Evolutionary conservation across 2,888 invertebrate species (phyloP), one percentile per base, ranked within the genome.

Genomic region (Epinotia demarniana): DNA sequence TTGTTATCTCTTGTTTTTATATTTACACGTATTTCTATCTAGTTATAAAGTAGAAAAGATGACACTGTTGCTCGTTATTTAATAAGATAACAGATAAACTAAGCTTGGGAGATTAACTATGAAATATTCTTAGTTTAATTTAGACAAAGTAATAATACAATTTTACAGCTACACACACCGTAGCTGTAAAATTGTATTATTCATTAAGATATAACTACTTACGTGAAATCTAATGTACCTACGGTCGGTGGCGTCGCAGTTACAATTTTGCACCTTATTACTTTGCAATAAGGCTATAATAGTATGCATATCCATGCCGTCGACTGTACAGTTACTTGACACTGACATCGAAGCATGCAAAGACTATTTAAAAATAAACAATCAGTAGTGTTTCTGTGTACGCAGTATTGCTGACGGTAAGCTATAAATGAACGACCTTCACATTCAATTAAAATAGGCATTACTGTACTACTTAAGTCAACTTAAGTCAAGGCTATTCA

Each of bases 361-460:
- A 55, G 19, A 67, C 57, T 39, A 58, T 39, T 39, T 19, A 9
- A 27, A 58, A 58, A 68, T 43, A 68, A 39, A 68, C 43, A 68
- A 57, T 11, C 33, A 18, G 58, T 49, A 23, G 27, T 66, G 18
- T 33, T n/a, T 66, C 53, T 53, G 66, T 19, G 27, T 66, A 53
- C 66, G 66, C 0, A 33, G 53, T 66, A 46, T 27, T 66, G 53
- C 23, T 49, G 64, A 53, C 66, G 53, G 53, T 55, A 55, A 64
- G 33, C 53, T 66, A 27, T 33, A n/a, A 53, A n/a, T 53, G n/a
- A 8, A 8, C n/a, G 66, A 66, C 66, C 66, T 66, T 66, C 53
- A 18, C 11, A 12, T 64, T 33, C 33, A 33, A 2, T 9, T 39
- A 1, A 39, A 39, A 39, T 33, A 46, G n/a, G n/a, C 53, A 53